These are phyloP conservation scores for Garra rufa DNA, from an alignment of 2,113 vertebrate genomes.

Conservation along the genomic window DNA sequence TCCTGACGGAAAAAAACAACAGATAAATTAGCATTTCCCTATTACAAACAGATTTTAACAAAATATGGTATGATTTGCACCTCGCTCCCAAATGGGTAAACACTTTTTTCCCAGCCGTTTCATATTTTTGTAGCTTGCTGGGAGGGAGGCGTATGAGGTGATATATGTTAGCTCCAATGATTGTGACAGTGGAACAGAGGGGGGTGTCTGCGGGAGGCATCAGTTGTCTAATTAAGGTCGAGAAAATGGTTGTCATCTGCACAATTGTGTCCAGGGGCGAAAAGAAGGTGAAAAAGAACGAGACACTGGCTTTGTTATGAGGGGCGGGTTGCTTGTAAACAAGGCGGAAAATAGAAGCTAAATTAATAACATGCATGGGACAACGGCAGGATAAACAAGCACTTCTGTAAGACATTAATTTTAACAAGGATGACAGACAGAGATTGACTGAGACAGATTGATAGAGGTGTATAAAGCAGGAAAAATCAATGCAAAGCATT, in stretches of 20 bases:
- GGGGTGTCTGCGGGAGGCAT: background rate
- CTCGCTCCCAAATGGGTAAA: background rate
- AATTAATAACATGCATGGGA: background rate
- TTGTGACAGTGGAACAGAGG: conserved; percentile 13
- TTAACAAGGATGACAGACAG: background rate
- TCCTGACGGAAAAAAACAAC: background rate
- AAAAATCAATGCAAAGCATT: background rate
- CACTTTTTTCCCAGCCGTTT: background rate
- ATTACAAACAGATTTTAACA: background rate
- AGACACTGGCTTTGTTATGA: conserved; percentile 6
- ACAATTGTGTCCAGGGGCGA: conserved; percentile 21
- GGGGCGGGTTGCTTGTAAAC: conserved; percentile 2
- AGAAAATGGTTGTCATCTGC: conserved; percentile 30
- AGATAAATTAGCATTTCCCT: background rate
- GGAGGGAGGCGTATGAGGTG: background rate
- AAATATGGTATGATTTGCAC: background rate
- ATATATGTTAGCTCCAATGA: conserved; percentile 13
- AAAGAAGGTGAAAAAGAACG: conserved; percentile 27
- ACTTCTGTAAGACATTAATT: conserved; percentile 12
- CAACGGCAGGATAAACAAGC: background rate
- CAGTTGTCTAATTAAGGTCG: conserved; percentile 47
- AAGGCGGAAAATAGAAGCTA: conserved; percentile 33
- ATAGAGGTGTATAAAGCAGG: background rate
- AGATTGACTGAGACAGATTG: conserved; percentile 9
- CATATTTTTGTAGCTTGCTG: background rate